phyloP scores from a whole-genome alignment of 2,113 vertebrate species.

The Ptilorrhoa leucosticta region DNA sequence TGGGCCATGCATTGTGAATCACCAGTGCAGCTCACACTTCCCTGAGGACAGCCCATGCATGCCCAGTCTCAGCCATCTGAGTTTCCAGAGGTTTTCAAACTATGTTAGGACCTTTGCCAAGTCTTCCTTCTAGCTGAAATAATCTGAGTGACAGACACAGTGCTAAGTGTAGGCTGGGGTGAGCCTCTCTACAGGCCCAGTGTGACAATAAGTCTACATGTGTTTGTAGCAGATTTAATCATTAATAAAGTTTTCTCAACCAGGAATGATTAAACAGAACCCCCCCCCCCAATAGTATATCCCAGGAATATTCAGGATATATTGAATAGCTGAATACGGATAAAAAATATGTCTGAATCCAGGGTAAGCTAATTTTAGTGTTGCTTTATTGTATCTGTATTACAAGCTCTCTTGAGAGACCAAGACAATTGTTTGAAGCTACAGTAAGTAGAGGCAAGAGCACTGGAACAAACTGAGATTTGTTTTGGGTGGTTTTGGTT shows the following conservation, averaged over 20 bases:
- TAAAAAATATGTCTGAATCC: background rate
- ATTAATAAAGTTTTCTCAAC: background rate
- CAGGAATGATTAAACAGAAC: background rate
- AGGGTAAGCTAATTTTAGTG: background rate
- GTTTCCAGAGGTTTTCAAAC: background rate
- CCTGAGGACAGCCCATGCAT: background rate
- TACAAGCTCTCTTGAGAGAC: background rate
- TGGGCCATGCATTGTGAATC: background rate
- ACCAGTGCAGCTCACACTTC: accelerated
- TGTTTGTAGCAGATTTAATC: background rate
- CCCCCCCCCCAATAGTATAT: background rate
- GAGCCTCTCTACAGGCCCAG: background rate
- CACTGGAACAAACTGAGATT: background rate
- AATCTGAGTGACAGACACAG: background rate
- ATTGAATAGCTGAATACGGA: background rate
- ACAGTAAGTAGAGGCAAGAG: background rate
- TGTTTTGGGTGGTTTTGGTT: background rate
- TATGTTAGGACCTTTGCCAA: background rate
- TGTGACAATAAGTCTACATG: background rate
- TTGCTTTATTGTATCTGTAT: background rate
- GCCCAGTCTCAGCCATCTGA: too few species aligned
- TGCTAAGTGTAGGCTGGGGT: background rate
- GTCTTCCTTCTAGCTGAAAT: background rate
- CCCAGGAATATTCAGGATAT: background rate
- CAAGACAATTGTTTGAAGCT: background rate